A percentile compares a stretch with the other conserved stretches of the same genome.
Conservation (phyloP, 2,113 vertebrate species). For the Girardinichthys multiradiatus region DNA sequence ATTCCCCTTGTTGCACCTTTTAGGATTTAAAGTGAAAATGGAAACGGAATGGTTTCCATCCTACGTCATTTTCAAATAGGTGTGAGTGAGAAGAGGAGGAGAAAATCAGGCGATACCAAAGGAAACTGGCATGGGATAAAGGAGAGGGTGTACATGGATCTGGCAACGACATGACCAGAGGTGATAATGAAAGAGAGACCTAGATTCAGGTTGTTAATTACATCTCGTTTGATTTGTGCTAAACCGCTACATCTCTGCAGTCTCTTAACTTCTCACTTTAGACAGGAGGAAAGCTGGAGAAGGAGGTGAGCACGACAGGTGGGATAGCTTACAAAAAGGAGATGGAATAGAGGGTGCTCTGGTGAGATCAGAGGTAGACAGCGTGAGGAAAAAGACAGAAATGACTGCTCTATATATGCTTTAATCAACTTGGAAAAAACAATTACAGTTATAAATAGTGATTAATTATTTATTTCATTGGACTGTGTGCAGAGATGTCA, state of each 20-base stretch:
- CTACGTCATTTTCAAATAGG: conserved; percentile 7
- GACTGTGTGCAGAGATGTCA: conserved; percentile 13
- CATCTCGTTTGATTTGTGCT: neutral
- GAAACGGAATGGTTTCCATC: neutral
- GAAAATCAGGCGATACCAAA: neutral
- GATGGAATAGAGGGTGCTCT: too few relatives aligned
- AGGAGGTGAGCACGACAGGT: neutral
- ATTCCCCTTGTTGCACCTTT: too few relatives aligned
- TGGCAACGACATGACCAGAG: conserved; percentile 10
- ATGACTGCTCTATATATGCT: conserved; percentile 4
- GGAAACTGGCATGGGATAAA: conserved; percentile 1
- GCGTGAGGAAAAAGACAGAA: neutral
- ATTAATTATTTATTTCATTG: neutral
- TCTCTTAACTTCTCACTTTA: neutral
- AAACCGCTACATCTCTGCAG: neutral
- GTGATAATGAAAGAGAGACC: conserved; percentile 2
- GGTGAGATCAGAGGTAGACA: conserved; percentile 1
- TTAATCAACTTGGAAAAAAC: conserved; percentile 30
- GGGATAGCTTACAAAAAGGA: neutral
- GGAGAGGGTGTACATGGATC: neutral
- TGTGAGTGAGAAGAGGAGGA: conserved; percentile 5
- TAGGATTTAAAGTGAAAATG: neutral
- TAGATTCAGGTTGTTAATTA: conserved; percentile 23
- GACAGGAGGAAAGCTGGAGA: neutral
- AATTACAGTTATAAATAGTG: too few relatives aligned